Conservation (phyloP, 2,113 vertebrate species). For the Varanus komodoensis region DNA sequence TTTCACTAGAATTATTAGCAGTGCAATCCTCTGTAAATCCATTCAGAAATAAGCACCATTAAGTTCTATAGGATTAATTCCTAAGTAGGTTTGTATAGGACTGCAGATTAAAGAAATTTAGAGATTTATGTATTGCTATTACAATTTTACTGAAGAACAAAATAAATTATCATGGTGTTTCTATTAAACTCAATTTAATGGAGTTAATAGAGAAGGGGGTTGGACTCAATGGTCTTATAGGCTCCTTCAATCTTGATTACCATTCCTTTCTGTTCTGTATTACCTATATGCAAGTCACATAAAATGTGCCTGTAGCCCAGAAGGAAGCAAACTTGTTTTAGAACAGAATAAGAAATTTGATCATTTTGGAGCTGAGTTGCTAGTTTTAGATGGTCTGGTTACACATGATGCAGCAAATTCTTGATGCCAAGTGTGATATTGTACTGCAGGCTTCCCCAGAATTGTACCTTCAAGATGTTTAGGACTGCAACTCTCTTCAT, state of each 20-base stretch:
- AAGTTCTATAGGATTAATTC: too few relatives aligned
- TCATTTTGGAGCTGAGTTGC: neutral
- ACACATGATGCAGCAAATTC: neutral
- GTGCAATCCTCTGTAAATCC: too few relatives aligned
- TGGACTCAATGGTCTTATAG: too few relatives aligned
- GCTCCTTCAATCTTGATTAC: too few relatives aligned
- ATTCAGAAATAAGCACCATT: too few relatives aligned
- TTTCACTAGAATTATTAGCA: neutral
- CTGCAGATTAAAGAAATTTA: neutral
- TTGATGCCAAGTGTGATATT: neutral
- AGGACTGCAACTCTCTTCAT: too few relatives aligned
- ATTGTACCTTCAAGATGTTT: too few relatives aligned
- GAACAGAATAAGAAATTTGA: neutral
- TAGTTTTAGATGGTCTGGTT: neutral
- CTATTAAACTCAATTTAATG: neutral
- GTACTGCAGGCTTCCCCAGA: neutral
- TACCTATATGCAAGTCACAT: neutral
- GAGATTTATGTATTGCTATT: neutral
- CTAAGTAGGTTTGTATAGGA: neutral
- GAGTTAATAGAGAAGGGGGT: too few relatives aligned
- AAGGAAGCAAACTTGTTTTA: neutral
- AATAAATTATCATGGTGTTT: neutral
- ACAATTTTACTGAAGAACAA: neutral
- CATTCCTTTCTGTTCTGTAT: too few relatives aligned
- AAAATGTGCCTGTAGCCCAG: neutral